Conservation (phyloP, 2,113 vertebrate genomes). For the Tauraco erythrolophus region DNA sequence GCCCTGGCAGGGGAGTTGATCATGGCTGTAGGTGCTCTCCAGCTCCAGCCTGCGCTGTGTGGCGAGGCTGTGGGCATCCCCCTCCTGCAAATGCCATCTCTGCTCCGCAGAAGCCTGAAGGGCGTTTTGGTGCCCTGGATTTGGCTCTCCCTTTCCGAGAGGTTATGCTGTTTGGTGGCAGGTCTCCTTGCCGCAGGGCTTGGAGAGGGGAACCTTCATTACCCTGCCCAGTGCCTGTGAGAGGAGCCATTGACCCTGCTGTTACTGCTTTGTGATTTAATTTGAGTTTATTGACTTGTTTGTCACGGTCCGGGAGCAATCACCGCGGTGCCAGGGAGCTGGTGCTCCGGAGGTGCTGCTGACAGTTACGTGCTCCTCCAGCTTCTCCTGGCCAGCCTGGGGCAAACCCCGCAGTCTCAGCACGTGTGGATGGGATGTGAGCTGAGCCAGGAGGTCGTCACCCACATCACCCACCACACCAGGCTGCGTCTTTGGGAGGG, state of each 20-base stretch:
- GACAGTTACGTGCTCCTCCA: not conserved
- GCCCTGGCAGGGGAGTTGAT: not conserved
- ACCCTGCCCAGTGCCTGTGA: not conserved
- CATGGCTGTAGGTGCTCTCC: not conserved
- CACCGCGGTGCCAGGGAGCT: fast-evolving
- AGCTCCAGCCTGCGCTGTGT: not conserved
- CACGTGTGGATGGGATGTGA: not conserved
- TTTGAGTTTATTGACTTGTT: constrained; percentile 15
- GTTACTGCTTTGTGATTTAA: not conserved
- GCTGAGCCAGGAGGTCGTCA: not conserved
- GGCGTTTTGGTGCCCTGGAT: not conserved
- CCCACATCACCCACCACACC: fast-evolving
- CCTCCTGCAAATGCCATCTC: not conserved
- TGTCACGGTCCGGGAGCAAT: not conserved
- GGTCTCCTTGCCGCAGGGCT: not conserved
- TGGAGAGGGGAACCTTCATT: not conserved
- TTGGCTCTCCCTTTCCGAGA: not conserved
- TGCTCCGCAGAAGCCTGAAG: not conserved
- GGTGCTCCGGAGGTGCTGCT: not conserved
- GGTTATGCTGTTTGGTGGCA: fast-evolving
- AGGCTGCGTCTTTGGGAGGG: not conserved
- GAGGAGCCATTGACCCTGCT: not conserved
- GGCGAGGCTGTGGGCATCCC: not conserved
- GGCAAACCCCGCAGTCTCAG: not conserved
- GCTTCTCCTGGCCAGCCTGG: not conserved